phyloP scores from a whole-genome alignment of 2,797 vertebrate genomes.

The Parauchenoglanis ngamensis region DNA sequence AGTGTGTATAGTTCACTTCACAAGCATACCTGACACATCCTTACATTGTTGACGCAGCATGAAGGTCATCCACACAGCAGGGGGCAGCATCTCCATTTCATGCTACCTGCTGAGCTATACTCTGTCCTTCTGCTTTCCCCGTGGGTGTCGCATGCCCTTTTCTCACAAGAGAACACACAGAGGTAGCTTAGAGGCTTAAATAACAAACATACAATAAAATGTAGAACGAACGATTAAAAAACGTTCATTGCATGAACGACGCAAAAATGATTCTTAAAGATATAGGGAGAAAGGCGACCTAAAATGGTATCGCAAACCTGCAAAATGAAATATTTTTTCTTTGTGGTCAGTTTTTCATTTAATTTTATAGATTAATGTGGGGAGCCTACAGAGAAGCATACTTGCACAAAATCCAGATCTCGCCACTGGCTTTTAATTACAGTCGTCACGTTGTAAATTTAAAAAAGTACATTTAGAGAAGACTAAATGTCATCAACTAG shows the following conservation, averaged over 20 bases:
- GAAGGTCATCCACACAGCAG: conserved; percentile 76
- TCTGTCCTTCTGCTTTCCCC: conserved; percentile 53
- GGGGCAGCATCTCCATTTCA: conserved; percentile 66
- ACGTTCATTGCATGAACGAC: no score
- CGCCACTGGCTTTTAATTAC: background rate
- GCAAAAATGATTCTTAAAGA: background rate
- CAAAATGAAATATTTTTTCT: background rate
- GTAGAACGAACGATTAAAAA: background rate
- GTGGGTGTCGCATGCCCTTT: conserved; percentile 44
- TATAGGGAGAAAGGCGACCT: background rate
- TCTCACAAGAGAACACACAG: conserved; percentile 38
- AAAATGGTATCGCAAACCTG: background rate
- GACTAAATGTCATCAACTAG: background rate
- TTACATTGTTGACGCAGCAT: conserved; percentile 59
- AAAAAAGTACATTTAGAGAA: background rate
- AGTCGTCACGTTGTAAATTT: background rate
- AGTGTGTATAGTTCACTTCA: conserved; percentile 49
- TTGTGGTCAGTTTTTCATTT: background rate
- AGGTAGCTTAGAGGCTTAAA: conserved; percentile 37
- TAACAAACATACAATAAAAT: background rate
- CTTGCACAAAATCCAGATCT: background rate
- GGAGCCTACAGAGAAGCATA: background rate
- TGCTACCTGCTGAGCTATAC: conserved; percentile 56
- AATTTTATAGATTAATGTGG: background rate
- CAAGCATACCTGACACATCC: conserved; percentile 70